Conservation (phyloP, 2,797 vertebrate species). For the Sebastes flavidus region DNA sequence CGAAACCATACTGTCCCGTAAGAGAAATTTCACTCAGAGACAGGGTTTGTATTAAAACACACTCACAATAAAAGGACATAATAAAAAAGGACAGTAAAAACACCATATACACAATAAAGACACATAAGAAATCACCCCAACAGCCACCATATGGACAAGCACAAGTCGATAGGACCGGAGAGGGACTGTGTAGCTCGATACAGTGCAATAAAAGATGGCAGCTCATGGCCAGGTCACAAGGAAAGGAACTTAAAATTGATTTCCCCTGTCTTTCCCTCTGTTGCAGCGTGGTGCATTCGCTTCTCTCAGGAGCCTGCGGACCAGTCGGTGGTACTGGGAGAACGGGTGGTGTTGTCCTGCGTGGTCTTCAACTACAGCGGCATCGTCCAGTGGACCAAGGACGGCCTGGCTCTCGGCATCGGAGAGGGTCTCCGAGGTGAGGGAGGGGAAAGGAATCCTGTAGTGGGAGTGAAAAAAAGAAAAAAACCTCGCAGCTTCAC, state of each 20-base stretch:
- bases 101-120: conserved; percentile 45
- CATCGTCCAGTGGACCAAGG: conserved; percentile 98
- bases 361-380: conserved; percentile 95
- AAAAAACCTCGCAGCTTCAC: neutral
- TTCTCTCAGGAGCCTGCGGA: conserved; percentile 95
- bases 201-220: conserved; percentile 62
- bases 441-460: neutral
- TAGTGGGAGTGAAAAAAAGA: neutral
- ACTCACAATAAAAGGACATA: conserved; percentile 28
- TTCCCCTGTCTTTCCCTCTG: conserved; percentile 40
- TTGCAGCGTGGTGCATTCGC: conserved; percentile 84
- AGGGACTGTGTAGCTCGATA: conserved; percentile 44
- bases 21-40: conserved; percentile 7
- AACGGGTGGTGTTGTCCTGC: conserved; percentile 89
- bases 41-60: conserved; percentile 28
- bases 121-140: conserved; percentile 44
- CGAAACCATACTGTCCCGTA: neutral
- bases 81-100: conserved; percentile 56
- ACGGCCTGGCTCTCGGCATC: conserved; percentile 92
- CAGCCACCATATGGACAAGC: conserved; percentile 37
- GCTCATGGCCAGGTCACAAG: conserved; percentile 48
- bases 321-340: conserved; percentile 93
- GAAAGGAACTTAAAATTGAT: conserved; percentile 55
- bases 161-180: conserved; percentile 44
- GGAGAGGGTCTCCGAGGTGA: conserved; percentile 93